These are phyloP conservation scores for Cherax destructor DNA, from an alignment of 1,140 invertebrate genomes.

Conservation along the genomic window DNA sequence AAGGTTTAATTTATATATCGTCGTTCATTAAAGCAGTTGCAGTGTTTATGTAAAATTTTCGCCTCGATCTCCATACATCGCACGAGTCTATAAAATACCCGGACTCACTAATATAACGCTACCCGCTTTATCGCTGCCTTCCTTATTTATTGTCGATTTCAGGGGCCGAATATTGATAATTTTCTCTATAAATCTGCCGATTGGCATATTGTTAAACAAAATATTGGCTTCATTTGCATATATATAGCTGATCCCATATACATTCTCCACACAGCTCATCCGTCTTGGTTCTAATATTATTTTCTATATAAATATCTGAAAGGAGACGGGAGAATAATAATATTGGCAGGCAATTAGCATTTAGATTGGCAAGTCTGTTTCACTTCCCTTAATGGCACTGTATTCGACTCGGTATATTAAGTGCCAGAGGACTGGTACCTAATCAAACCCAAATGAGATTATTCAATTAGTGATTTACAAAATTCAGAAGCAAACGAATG, in stretches of 20 bases:
- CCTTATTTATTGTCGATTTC: conserved; percentile 55
- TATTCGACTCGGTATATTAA: conserved; percentile 35
- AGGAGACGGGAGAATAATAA: conserved; percentile 42
- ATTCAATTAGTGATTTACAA: too few species aligned
- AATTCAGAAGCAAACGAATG: too few species aligned
- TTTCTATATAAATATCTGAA: conserved; percentile 27
- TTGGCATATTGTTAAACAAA: conserved; percentile 60
- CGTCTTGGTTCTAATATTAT: conserved; percentile 26
- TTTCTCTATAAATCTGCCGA: conserved; percentile 29
- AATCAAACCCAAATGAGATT: neutral
- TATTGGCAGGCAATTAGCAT: conserved; percentile 61
- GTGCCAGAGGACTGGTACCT: neutral
- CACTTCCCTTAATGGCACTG: conserved; percentile 39
- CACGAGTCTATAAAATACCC: conserved; percentile 32
- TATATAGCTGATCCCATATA: conserved; percentile 33
- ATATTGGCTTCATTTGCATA: conserved; percentile 63
- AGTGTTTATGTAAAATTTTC: conserved; percentile 2
- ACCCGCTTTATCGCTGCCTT: conserved; percentile 33
- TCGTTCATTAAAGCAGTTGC: neutral
- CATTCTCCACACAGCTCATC: neutral
- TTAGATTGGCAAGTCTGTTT: conserved; percentile 54
- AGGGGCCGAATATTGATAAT: conserved; percentile 56
- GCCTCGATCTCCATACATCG: neutral
- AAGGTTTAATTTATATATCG: neutral
- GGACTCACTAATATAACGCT: conserved; percentile 47